phyloP scores from a whole-genome alignment of 2,797 vertebrate genomes.

The Uromys caudimaculatus region DNA sequence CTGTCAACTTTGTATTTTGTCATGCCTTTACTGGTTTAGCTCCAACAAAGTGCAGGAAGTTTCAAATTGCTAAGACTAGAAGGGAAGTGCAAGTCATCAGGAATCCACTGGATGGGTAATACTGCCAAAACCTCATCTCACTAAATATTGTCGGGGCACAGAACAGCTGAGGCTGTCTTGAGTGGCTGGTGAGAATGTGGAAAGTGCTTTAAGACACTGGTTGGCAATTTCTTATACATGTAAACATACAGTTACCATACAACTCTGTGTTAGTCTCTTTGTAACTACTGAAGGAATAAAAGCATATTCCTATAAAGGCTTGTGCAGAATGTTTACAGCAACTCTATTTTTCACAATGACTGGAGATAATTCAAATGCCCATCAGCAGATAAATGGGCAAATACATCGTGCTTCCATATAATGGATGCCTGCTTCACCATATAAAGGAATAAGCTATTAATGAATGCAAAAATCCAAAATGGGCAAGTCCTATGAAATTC shows the following conservation, averaged over 20 bases:
- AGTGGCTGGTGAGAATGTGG: neutral
- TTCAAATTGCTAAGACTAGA: neutral
- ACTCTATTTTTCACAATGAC: neutral
- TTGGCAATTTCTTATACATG: neutral
- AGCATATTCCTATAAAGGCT: neutral
- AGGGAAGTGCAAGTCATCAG: neutral
- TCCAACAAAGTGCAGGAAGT: neutral
- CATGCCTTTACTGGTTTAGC: neutral
- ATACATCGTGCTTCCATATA: neutral
- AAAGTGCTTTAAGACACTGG: neutral
- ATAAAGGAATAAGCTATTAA: neutral
- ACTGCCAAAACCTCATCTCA: neutral
- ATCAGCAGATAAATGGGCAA: neutral
- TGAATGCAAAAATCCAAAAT: neutral
- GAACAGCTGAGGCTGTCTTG: neutral
- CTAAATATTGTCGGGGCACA: fast-evolving
- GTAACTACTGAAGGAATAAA: neutral
- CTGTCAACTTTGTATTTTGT: neutral
- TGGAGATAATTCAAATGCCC: neutral
- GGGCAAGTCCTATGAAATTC: neutral
- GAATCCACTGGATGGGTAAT: neutral
- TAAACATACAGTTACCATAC: neutral
- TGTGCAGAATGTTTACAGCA: neutral
- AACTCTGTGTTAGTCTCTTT: neutral
- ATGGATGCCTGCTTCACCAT: neutral